Percentiles rank a stretch among this genome's conserved stretches.
These are phyloP conservation scores for Meloidogyne chitwoodi DNA, from an alignment of 1,140 invertebrate species.

Conservation along the genomic window DNA sequence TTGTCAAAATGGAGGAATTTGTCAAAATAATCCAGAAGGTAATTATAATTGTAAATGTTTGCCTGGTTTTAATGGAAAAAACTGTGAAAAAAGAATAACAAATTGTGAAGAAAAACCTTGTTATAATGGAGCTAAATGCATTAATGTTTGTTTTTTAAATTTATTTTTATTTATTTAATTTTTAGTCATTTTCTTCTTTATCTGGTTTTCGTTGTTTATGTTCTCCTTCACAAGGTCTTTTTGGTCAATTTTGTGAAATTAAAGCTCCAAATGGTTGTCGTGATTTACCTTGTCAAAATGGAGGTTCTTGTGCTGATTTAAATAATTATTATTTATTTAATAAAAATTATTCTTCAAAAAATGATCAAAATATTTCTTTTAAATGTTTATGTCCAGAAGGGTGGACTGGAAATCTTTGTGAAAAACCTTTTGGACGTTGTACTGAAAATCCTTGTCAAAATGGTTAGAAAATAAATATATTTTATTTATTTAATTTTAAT, in stretches of 20 bases:
- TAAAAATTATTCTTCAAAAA: neutral
- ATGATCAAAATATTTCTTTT: neutral
- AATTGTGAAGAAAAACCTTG: constrained; percentile 29
- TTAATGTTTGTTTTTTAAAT: constrained; percentile 13
- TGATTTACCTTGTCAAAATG: constrained; percentile 31
- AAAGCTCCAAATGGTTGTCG: constrained; percentile 7
- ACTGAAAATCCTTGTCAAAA: constrained; percentile 18
- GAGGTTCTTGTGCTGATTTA: constrained; percentile 21
- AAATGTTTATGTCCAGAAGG: constrained; percentile 25
- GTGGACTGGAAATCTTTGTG: constrained; percentile 22
- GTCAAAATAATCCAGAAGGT: constrained; percentile 42
- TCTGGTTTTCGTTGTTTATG: constrained; percentile 31
- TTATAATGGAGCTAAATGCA: constrained; percentile 28
- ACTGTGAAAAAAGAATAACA: constrained; percentile 33
- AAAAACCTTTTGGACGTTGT: neutral
- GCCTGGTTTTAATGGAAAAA: constrained; percentile 50
- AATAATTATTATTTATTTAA: neutral
- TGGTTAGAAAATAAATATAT: constrained; percentile 3
- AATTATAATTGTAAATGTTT: constrained; percentile 56
- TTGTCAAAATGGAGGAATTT: constrained; percentile 31
- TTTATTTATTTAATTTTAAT: neutral
- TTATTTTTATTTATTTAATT: neutral
- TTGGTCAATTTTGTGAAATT: constrained; percentile 29
- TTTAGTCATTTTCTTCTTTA: neutral
- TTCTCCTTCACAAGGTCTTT: constrained; percentile 2